These are phyloP conservation scores for Xylocopa sonorina DNA, from an alignment of 1,140 invertebrate species.

Conservation along the genomic window DNA sequence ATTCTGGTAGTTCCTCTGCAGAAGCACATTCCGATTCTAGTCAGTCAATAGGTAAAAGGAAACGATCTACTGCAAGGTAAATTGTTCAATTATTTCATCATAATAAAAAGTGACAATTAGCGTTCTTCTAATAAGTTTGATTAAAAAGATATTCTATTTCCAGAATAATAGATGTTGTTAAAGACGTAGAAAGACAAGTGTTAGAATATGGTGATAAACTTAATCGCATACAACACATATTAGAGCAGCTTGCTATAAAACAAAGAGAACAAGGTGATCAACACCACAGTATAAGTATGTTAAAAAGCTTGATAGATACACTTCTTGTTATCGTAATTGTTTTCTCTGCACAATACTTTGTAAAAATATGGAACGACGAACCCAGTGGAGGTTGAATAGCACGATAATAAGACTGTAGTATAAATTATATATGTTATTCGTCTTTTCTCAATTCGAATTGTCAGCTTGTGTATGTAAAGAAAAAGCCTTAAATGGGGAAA, in stretches of 20 bases:
- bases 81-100: neutral
- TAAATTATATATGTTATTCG: slow-evolving; percentile 48
- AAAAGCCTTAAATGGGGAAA: slow-evolving; percentile 3
- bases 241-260: slow-evolving; percentile 77
- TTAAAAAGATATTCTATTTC: slow-evolving; percentile 22
- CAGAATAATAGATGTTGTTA: slow-evolving; percentile 76
- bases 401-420: slow-evolving; percentile 45
- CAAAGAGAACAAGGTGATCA: slow-evolving; percentile 76
- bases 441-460: slow-evolving; percentile 33
- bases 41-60: slow-evolving; percentile 79
- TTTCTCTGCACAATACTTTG: slow-evolving; percentile 76
- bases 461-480: slow-evolving; percentile 34
- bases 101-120: slow-evolving; percentile 1
- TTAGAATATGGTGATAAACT: slow-evolving; percentile 77
- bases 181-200: slow-evolving; percentile 77
- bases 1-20: slow-evolving; percentile 82
- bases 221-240: slow-evolving; percentile 77
- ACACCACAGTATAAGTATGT: slow-evolving; percentile 71
- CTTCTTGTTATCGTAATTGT: slow-evolving; percentile 76
- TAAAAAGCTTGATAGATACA: slow-evolving; percentile 76
- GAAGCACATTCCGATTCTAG: slow-evolving; percentile 81
- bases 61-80: slow-evolving; percentile 75
- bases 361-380: slow-evolving; percentile 71
- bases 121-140: neutral
- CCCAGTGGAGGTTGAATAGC: slow-evolving; percentile 51